Conservation (phyloP, 2,797 vertebrate species). For the Sylvilagus floridanus region DNA sequence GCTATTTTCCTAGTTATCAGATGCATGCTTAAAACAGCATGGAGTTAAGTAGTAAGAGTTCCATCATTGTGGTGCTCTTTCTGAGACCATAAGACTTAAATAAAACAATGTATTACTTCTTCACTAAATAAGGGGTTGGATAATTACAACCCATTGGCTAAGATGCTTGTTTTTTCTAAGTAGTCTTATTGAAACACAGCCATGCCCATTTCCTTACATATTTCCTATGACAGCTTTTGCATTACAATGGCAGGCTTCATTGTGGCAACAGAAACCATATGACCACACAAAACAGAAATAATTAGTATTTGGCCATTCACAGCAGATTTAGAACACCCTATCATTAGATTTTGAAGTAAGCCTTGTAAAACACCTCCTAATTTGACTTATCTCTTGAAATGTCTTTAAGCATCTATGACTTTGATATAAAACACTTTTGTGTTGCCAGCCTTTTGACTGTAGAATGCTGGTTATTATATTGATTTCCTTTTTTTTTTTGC, state of each 20-base stretch:
- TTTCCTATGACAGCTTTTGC: not conserved
- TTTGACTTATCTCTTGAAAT: not conserved
- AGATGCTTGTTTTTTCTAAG: not conserved
- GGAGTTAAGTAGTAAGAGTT: not conserved
- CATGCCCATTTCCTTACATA: not conserved
- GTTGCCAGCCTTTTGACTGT: not conserved
- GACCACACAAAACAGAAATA: not conserved
- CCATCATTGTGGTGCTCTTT: slow-evolving; percentile 9
- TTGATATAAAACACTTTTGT: not conserved
- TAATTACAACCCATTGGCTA: not conserved
- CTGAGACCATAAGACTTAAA: not conserved
- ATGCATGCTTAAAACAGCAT: not conserved
- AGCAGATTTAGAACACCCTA: not conserved
- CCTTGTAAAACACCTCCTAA: not conserved
- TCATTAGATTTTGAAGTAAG: not conserved
- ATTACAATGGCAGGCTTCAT: not conserved
- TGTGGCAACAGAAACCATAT: not conserved
- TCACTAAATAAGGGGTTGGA: not conserved
- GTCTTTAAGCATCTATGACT: not conserved
- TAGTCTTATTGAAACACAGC: not conserved
- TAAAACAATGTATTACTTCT: not conserved
- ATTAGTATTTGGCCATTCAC: not conserved
- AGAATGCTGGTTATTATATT: slow-evolving; percentile 17
- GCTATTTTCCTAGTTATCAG: not conserved
- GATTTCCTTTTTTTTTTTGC: not conserved